A percentile compares a stretch with the other conserved stretches of the same genome.
These are phyloP conservation scores for Helicoverpa assulta DNA, from an alignment of 2,888 invertebrate genomes.

Conservation along the genomic window DNA sequence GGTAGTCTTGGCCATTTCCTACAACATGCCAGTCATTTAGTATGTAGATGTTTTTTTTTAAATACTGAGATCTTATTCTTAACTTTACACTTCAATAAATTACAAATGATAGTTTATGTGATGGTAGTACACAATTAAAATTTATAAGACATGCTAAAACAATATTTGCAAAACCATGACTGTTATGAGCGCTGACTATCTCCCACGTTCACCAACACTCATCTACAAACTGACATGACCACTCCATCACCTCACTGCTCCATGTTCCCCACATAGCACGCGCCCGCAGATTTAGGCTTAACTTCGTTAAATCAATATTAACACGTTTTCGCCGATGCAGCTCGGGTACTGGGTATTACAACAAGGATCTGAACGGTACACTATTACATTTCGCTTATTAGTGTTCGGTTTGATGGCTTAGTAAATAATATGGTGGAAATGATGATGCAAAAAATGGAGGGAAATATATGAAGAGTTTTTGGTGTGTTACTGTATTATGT, in stretches of 20 bases:
- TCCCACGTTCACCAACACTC: neutral
- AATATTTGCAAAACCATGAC: too few species aligned
- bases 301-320: slow-evolving; percentile 67
- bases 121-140: too few species aligned
- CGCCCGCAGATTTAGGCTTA: slow-evolving; percentile 55
- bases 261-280: slow-evolving; percentile 2
- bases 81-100: too few species aligned
- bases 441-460: neutral
- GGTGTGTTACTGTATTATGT: neutral
- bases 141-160: too few species aligned
- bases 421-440: slow-evolving; percentile 9
- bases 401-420: slow-evolving; percentile 8
- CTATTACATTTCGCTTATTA: slow-evolving; percentile 31
- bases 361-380: slow-evolving; percentile 33
- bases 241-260: slow-evolving; percentile 22
- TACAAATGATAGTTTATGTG: too few species aligned
- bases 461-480: neutral
- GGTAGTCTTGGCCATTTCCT: neutral
- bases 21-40: too few species aligned
- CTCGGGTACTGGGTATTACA: slow-evolving; percentile 31
- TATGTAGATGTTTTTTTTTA: too few species aligned
- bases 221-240: neutral
- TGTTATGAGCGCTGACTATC: neutral
- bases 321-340: slow-evolving; percentile 56
- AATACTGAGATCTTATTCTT: too few species aligned